Conservation (phyloP, 37 sponge, comb jelly and placozoan species). For the Sycon ciliatum region DNA sequence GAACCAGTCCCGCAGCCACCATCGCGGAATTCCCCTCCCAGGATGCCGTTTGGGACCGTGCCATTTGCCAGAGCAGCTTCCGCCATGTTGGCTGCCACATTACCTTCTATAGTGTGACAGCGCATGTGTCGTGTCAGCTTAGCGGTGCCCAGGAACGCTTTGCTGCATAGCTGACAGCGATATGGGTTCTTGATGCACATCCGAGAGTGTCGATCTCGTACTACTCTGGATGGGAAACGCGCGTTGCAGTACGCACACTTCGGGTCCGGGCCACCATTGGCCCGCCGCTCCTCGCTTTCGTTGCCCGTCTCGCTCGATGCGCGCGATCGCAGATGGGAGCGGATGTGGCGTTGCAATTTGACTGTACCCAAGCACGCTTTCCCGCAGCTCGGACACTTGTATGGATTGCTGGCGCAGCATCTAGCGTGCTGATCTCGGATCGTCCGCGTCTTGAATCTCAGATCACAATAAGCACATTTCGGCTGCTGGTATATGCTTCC, state of each 20-base stretch:
- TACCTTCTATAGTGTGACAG: background rate
- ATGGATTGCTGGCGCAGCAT: background rate
- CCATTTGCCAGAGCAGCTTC: no score
- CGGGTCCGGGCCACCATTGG: background rate
- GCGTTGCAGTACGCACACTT: background rate
- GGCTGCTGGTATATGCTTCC: no score
- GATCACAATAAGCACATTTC: conserved; percentile 9
- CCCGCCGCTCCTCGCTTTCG: background rate
- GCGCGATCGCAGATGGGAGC: background rate
- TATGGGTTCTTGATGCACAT: background rate
- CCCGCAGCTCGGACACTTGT: background rate
- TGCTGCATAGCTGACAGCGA: background rate
- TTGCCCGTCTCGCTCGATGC: background rate
- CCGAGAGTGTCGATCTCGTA: conserved; percentile 11
- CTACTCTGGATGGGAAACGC: background rate
- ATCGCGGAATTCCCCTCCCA: no score
- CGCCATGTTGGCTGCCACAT: no score
- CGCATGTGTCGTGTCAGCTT: background rate
- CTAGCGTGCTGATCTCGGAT: conserved; percentile 1
- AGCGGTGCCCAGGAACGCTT: conserved; percentile 13
- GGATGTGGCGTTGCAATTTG: conserved; percentile 9
- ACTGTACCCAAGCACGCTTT: conserved; percentile 1
- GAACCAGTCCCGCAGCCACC: no score
- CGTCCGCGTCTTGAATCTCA: background rate
- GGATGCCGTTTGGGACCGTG: no score